Evolutionary conservation across 2,888 invertebrate species (phyloP).

Genomic region (Hirtodrosophila alboralis): DNA sequence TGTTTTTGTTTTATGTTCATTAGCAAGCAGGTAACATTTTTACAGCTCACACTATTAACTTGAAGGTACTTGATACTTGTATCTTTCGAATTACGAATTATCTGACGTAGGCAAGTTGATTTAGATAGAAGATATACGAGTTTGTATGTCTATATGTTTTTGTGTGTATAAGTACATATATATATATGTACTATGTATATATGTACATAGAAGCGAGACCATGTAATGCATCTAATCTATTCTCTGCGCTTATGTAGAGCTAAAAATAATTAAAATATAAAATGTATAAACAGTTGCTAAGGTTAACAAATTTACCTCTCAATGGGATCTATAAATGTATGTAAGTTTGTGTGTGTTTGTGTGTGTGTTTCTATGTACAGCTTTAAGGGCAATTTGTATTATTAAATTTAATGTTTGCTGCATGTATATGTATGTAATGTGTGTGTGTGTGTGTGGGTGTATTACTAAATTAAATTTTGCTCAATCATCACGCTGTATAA

Average conservation of each 20-base stretch:
- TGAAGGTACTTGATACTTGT: conserved; percentile 80
- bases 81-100: conserved; percentile 35
- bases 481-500: conserved; percentile 53
- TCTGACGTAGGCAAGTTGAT: conserved; percentile 41
- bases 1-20: conserved; percentile 36
- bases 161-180: conserved; percentile 2
- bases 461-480: conserved; percentile 56
- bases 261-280: conserved; percentile 8
- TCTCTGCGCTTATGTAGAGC: conserved; percentile 31
- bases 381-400: conserved; percentile 41
- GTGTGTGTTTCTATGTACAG: conserved; percentile 53
- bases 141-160: conserved; percentile 1
- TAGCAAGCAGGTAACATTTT: conserved; percentile 84
- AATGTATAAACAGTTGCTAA: conserved; percentile 26
- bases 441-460: conserved; percentile 11
- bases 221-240: conserved; percentile 33
- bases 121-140: conserved; percentile 30
- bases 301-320: conserved; percentile 38
- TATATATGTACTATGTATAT: conserved; percentile 15
- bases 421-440: conserved; percentile 4
- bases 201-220: conserved; percentile 49
- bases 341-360: conserved; percentile 21
- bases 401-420: conserved; percentile 17
- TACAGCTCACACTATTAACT: conserved; percentile 83
- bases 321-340: conserved; percentile 34